Base-by-base conservation (phyloP, 2,888 invertebrate species). In the Mesorhabditis sp. region DNA sequence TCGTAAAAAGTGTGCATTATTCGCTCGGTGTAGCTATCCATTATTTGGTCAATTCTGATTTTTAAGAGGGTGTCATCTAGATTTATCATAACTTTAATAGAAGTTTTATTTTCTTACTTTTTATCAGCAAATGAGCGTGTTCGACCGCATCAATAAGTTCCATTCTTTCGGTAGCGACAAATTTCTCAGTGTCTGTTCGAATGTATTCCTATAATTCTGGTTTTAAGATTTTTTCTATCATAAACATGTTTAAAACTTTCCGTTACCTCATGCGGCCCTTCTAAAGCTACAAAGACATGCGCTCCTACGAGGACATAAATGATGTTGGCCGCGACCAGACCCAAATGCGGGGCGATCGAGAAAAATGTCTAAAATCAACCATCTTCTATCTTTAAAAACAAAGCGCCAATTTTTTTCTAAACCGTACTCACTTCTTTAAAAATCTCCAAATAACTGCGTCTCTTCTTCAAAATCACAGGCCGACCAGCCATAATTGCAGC, bases 291-390 rank as follows among this genome's bases (percentile, higher is more conserved):
- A 70, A 82, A 81, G 5, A 82, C 66, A 2, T 76, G 45, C 5
- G 82, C 80, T 1, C 82, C 82, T 3, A 74, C 15, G 65, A 76
- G 69, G 5, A 80, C 77, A 67, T 82, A 82, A 28, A 75, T 41
- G 13, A 76, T 67, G 50, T 80, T 82, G 4, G 76, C 70, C 45
- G 78, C 28, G 62, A 80, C 72, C 6, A 82, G 66, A 13, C 77
- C 78, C 28, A 76, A 69, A 64, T 82, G 82, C 7, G 58, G 58
- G 7, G 10, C 58, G 58, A 50, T 50, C 10, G 58, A 50, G n/a
- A 50, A 13, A 13, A 50, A n/a, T 2, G 7, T 43, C 77, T 73
- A 43, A 67, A 15, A 43, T 13, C 0, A 2, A 50, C n/a, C 2
- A 10, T 0, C 2, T 13, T 50, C 10, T 50, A 50, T 13, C 58